Conservation (phyloP, 2,888 invertebrate genomes). For the Orthosia incerta region DNA sequence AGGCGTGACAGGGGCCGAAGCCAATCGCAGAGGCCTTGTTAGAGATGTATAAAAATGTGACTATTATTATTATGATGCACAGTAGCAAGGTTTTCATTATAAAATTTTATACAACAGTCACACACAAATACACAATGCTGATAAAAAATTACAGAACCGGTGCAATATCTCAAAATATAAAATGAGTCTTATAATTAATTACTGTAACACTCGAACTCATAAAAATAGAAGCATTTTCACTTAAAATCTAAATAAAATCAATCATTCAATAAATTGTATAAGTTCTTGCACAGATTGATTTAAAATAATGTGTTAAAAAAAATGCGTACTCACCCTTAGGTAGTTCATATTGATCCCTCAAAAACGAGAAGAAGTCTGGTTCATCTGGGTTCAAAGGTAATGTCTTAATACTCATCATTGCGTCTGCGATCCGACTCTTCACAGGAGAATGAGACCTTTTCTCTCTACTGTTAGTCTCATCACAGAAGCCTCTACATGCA, state of each 20-base stretch:
- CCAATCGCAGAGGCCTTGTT: no score
- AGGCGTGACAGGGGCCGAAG: no score
- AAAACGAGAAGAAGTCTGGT: slow-evolving; percentile 76
- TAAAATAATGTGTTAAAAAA: neutral
- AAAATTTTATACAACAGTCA: neutral
- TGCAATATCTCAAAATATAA: neutral
- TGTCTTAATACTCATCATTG: slow-evolving; percentile 79
- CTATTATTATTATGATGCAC: no score
- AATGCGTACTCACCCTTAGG: slow-evolving; percentile 79
- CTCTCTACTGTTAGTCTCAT: slow-evolving; percentile 66
- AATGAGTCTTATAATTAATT: neutral
- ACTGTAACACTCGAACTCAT: neutral
- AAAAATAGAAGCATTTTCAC: neutral
- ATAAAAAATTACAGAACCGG: neutral
- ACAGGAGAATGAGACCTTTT: slow-evolving; percentile 65
- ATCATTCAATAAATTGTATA: no score
- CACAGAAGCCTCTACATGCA: slow-evolving; percentile 71
- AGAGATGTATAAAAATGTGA: no score
- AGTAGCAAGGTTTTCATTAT: neutral
- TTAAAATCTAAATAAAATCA: neutral
- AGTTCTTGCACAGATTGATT: neutral
- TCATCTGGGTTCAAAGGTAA: slow-evolving; percentile 72
- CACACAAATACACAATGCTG: neutral
- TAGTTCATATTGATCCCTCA: slow-evolving; percentile 81
- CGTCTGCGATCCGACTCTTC: slow-evolving; percentile 79